Conservation (phyloP, 2,797 vertebrate genomes). For the Notamacropus eugenii region DNA sequence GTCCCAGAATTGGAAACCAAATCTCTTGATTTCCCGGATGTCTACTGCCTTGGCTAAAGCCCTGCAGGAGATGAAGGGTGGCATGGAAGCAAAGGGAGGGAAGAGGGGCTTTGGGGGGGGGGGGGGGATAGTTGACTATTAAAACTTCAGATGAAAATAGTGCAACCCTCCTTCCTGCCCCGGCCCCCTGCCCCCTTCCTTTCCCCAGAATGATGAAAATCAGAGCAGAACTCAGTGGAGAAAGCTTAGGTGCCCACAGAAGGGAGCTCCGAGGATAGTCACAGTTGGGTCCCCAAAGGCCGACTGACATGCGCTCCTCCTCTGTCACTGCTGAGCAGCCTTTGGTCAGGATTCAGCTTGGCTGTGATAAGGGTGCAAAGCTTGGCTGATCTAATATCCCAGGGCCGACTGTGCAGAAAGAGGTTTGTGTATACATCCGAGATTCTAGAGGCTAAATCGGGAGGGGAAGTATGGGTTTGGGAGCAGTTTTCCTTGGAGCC, state of each 20-base stretch:
- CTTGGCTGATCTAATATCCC: background rate
- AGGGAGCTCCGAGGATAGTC: background rate
- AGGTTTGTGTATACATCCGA: background rate
- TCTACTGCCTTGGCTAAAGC: background rate
- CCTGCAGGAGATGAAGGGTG: background rate
- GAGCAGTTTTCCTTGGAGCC: background rate
- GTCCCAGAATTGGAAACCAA: background rate
- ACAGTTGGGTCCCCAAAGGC: too few relatives aligned
- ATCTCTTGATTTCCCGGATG: background rate
- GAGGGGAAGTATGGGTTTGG: background rate
- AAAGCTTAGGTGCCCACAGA: background rate
- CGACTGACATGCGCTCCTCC: too few relatives aligned
- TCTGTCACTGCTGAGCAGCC: background rate
- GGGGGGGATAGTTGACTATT: background rate
- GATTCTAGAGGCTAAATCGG: background rate
- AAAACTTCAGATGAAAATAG: conserved; percentile 25
- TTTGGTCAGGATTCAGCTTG: too few relatives aligned
- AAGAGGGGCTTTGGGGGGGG: background rate
- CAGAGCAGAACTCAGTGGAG: background rate
- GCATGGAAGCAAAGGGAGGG: background rate
- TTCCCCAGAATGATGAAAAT: background rate
- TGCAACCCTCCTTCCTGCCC: background rate
- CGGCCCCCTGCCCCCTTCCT: too few relatives aligned
- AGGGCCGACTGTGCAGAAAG: background rate
- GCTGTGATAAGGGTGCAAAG: background rate